Conservation (phyloP, 2,113 vertebrate genomes). For the Probosciger aterrimus region DNA sequence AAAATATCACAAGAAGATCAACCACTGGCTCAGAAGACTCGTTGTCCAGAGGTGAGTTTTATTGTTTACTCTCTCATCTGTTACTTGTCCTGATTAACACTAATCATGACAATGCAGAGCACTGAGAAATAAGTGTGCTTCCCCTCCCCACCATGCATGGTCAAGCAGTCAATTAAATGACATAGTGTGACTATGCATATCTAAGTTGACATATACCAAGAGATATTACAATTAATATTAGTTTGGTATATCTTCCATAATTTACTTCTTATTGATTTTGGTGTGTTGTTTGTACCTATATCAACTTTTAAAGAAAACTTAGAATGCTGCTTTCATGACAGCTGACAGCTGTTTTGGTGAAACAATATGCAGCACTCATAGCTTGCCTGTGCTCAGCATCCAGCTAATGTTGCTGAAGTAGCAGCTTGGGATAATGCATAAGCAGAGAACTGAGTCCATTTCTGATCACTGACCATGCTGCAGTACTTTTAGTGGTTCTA, state of each 20-base stretch:
- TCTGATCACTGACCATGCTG: background rate
- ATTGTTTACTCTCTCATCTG: background rate
- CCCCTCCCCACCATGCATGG: background rate
- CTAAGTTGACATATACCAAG: background rate
- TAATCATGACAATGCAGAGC: background rate
- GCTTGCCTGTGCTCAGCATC: background rate
- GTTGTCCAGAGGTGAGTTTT: conserved; percentile 62
- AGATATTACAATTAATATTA: background rate
- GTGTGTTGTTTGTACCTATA: background rate
- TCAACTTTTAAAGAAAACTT: background rate
- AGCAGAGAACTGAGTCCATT: background rate
- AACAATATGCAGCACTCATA: background rate
- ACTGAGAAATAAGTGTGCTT: background rate
- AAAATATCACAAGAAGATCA: conserved; percentile 46
- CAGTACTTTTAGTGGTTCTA: background rate
- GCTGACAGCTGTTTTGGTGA: background rate
- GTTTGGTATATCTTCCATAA: background rate
- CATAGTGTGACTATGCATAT: background rate
- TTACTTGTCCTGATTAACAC: background rate
- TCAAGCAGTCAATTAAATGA: background rate
- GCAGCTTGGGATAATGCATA: background rate
- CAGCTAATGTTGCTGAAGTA: background rate
- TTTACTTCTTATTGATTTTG: background rate
- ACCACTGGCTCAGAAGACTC: background rate
- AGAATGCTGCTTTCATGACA: background rate